These are phyloP conservation scores for Iselma pallidipennis DNA, from an alignment of 2,888 invertebrate species.

Conservation along the genomic window DNA sequence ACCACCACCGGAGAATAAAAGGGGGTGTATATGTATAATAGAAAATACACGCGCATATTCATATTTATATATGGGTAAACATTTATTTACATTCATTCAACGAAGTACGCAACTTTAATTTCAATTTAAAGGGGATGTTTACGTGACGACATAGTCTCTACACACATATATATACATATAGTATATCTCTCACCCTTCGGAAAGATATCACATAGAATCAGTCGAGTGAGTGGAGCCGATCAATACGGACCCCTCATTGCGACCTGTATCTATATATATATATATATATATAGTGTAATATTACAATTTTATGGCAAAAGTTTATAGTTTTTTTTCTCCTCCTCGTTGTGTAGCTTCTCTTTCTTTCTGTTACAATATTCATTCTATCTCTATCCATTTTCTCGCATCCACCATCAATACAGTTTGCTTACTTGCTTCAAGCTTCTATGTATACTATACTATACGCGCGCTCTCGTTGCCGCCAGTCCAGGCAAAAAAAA, in stretches of 20 bases:
- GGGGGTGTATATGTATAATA: too few relatives aligned
- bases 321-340: conserved; percentile 43
- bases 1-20: too few relatives aligned
- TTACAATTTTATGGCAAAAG: conserved; percentile 50
- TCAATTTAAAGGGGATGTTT: conserved; percentile 31
- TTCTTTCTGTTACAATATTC: background rate
- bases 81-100: conserved; percentile 1
- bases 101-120: conserved; percentile 18
- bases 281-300: conserved; percentile 37
- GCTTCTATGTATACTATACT: too few relatives aligned
- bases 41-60: background rate
- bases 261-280: conserved; percentile 26
- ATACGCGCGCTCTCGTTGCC: background rate
- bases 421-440: too few relatives aligned
- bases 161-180: background rate
- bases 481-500: conserved; percentile 28
- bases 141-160: background rate
- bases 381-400: background rate
- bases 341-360: background rate
- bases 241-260: conserved; percentile 36
- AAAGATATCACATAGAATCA: conserved; percentile 23
- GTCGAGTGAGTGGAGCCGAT: conserved; percentile 32
- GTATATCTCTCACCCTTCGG: conserved; percentile 3
- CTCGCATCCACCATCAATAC: too few relatives aligned
- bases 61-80: background rate